phyloP scores from a whole-genome alignment of 2,888 invertebrate species.

The Synergus laeviventris region DNA sequence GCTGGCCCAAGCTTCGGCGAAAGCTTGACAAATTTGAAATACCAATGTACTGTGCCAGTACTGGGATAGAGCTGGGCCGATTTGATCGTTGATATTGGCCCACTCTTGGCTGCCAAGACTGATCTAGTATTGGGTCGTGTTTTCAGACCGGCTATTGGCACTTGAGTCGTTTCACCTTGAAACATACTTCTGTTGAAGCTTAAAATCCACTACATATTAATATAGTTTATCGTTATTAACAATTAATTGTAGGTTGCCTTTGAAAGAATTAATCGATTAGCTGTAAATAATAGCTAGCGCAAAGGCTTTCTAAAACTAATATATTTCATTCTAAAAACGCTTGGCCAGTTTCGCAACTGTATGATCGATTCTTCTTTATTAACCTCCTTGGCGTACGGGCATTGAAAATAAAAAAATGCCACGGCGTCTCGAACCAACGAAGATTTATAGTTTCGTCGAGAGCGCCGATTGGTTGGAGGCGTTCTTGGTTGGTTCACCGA shows the following conservation, averaged over 20 bases:
- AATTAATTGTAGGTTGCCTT: not conserved
- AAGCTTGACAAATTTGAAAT: too few species aligned
- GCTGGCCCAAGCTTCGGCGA: too few species aligned
- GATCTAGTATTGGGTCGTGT: too few species aligned
- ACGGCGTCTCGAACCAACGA: constrained; percentile 56
- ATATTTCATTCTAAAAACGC: constrained; percentile 8
- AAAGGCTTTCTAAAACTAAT: not conserved
- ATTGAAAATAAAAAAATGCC: constrained; percentile 43
- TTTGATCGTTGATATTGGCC: too few species aligned
- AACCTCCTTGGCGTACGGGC: constrained; percentile 21
- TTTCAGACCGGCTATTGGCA: too few species aligned
- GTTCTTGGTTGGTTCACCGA: constrained; percentile 55
- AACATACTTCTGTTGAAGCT: too few species aligned
- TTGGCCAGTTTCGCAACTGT: constrained; percentile 1
- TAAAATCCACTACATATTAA: too few species aligned
- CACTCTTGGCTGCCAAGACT: too few species aligned
- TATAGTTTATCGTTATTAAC: too few species aligned
- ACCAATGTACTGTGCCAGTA: too few species aligned
- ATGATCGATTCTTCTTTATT: constrained; percentile 38
- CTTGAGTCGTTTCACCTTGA: too few species aligned
- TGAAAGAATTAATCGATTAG: not conserved
- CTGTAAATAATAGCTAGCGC: not conserved
- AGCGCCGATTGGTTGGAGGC: constrained; percentile 54
- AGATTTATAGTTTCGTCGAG: constrained; percentile 59
- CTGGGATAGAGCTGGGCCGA: too few species aligned